Conservation (phyloP, 53 echinoderm and acorn worm species). For the Henricia sp. region DNA sequence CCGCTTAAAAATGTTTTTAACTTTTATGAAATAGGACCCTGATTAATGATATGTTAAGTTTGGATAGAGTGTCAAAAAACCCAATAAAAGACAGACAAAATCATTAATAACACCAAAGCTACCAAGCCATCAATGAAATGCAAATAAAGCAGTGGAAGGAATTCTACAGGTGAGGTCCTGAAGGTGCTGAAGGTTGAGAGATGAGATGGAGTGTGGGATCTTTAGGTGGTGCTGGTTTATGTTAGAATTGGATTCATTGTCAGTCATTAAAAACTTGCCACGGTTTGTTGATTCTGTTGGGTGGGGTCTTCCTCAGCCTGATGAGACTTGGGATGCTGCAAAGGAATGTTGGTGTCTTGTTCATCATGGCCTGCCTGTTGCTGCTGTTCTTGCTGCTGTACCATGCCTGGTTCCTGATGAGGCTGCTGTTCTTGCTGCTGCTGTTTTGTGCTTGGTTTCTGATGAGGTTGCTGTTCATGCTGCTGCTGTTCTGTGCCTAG, state of each 20-base stretch:
- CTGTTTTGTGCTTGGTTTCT: not conserved
- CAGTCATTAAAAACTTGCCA: not conserved
- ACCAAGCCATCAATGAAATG: no score
- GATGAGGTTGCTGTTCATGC: not conserved
- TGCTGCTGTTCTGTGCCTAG: not conserved
- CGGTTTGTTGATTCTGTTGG: not conserved
- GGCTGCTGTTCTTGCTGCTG: not conserved
- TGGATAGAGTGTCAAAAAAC: no score
- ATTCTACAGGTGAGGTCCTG: no score
- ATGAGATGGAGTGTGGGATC: no score
- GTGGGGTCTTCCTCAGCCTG: not conserved
- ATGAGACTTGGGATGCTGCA: slow-evolving; percentile 5
- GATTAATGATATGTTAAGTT: no score
- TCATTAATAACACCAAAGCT: no score
- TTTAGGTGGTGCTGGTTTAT: no score
- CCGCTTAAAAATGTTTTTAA: no score
- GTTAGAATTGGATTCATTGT: not conserved
- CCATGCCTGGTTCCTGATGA: not conserved
- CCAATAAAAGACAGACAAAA: no score
- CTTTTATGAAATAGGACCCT: no score
- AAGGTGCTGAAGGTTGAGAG: no score
- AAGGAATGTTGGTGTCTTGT: not conserved
- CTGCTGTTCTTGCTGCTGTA: slow-evolving; percentile 3
- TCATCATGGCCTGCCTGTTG: not conserved
- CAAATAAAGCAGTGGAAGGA: no score